Conservation (phyloP, 2,113 vertebrate genomes). For the Manacus vitellinus region DNA sequence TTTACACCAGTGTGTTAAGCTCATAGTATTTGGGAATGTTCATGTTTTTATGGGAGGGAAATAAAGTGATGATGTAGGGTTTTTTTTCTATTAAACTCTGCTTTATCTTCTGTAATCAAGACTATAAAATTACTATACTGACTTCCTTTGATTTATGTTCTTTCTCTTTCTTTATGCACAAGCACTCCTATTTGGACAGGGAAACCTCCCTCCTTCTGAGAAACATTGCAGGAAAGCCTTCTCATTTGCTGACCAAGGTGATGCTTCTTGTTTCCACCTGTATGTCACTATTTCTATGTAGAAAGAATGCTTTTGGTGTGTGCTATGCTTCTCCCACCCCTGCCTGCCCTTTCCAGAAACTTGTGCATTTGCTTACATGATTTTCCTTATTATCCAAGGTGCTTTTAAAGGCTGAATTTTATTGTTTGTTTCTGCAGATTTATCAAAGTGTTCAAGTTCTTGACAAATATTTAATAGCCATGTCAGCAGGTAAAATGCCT, state of each 20-base stretch:
- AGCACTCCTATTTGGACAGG: constrained; percentile 99
- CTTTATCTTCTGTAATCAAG: constrained; percentile 59
- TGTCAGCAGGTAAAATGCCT: background rate
- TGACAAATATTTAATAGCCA: background rate
- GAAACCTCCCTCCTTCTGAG: constrained; percentile 99
- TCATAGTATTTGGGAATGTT: background rate
- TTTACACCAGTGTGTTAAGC: background rate
- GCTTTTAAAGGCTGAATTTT: constrained; percentile 29
- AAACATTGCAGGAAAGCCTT: constrained; percentile 99
- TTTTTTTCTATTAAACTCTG: constrained; percentile 20
- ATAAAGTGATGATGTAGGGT: background rate
- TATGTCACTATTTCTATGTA: constrained; percentile 71
- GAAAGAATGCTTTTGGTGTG: constrained; percentile 56
- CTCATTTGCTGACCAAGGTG: constrained; percentile 99
- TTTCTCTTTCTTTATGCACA: constrained; percentile 81
- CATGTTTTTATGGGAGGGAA: background rate
- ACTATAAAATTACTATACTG: constrained; percentile 79
- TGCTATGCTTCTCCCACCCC: background rate
- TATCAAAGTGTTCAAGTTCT: background rate
- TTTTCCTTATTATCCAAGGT: constrained; percentile 29
- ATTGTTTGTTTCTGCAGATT: background rate
- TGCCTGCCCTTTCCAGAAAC: background rate
- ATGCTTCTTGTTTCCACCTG: constrained; percentile 79
- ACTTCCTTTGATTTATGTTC: constrained; percentile 83
- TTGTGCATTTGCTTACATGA: constrained; percentile 4